These are phyloP conservation scores for Ephestia elutella DNA, from an alignment of 1,140 invertebrate species.

Conservation along the genomic window DNA sequence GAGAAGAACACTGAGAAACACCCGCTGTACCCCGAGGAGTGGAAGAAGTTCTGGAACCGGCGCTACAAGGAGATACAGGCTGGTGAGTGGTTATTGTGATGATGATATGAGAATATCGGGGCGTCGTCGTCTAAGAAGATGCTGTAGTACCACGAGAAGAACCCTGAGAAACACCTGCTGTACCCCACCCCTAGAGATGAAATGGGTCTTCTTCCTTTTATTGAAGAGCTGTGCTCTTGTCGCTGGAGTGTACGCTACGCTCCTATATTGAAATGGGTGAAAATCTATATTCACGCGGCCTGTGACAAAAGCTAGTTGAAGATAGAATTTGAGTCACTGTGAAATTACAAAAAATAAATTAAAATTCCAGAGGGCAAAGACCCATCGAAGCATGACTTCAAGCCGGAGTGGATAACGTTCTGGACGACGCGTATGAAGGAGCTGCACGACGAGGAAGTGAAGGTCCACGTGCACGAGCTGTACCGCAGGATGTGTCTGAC, in stretches of 20 bases:
- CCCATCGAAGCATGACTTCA: slow-evolving; percentile 86
- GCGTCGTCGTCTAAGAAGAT: slow-evolving; percentile 43
- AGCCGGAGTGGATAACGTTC: slow-evolving; percentile 88
- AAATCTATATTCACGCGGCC: no score
- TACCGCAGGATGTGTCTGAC: slow-evolving; percentile 60
- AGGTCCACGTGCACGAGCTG: slow-evolving; percentile 73
- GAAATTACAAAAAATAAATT: no score
- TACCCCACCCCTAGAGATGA: no score
- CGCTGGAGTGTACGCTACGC: no score
- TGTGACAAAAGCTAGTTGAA: no score
- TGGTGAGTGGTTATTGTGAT: slow-evolving; percentile 36
- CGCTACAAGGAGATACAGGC: slow-evolving; percentile 86
- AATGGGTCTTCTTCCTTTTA: no score
- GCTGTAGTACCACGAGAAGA: slow-evolving; percentile 85
- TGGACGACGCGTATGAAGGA: slow-evolving; percentile 88
- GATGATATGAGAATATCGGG: slow-evolving; percentile 24
- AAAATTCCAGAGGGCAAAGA: slow-evolving; percentile 79
- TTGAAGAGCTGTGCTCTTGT: no score
- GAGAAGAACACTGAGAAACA: slow-evolving; percentile 90
- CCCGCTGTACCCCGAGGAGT: slow-evolving; percentile 88
- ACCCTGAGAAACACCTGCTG: slow-evolving; percentile 88
- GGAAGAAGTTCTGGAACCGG: slow-evolving; percentile 89
- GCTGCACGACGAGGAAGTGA: slow-evolving; percentile 80
- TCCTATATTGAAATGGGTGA: no score
- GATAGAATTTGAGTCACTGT: no score